Base-by-base conservation (phyloP, 1,140 invertebrate species). In the Campodea augens region DNA sequence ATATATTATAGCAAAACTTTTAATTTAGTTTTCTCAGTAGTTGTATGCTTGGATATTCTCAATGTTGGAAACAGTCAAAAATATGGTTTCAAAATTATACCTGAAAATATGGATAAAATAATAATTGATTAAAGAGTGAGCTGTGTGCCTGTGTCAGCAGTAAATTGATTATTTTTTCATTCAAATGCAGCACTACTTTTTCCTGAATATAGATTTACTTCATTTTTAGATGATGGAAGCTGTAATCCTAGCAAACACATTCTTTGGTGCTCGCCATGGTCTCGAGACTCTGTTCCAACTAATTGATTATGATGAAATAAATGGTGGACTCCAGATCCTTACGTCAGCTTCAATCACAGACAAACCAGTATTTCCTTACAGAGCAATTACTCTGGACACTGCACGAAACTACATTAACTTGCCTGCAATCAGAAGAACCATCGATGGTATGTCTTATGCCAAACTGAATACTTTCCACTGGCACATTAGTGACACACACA, bases 201-300 rank as follows among this genome's bases (percentile, higher is more conserved):
- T n/a, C n/a, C n/a, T n/a, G n/a, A n/a, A n/a, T n/a, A n/a, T n/a
- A n/a, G n/a, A n/a, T n/a, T n/a, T n/a, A n/a, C n/a, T n/a, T n/a
- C n/a, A n/a, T n/a, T n/a, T n/a, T n/a, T n/a, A n/a, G n/a, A n/a
- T n/a, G 64, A 45, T 80, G 2, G 65, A 70, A 38, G 75, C 70
- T 0, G 69, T 67, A 0, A 74, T 88, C 5, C 62, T 50, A 0
- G 74, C 75, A 0, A 52, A 57, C 1, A 76, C 65, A 2, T 82
- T 77, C 57, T 86, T 81, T 54, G 83, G 84, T 1, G 69, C 73
- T 0, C 66, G 81, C 2, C 71, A 87, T 55, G 84, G 68, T 0
- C 46, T 86, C n/a, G 82, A 87, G 62, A 85, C 82, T 0, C 60
- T 89, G 0, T 63, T 67, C 1, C 84, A 89, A 51, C 55, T 89